A percentile compares a stretch with the other conserved stretches of the same genome.
phyloP scores from a whole-genome alignment of 2,888 invertebrate species.

The Furcula furcula region DNA sequence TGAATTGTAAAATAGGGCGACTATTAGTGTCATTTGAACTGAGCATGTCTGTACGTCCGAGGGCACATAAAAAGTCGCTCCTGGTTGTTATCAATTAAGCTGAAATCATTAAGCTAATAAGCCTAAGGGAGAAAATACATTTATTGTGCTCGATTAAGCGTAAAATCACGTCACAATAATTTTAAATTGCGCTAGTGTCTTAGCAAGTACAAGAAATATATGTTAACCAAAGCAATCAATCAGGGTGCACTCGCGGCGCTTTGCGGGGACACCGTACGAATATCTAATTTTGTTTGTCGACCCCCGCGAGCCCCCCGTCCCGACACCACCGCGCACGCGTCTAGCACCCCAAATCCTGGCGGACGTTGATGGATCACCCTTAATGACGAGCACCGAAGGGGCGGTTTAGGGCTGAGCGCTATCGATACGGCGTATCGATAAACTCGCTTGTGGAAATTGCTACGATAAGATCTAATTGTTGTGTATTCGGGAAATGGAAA shows the following conservation, averaged over 20 bases:
- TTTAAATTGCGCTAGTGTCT: too few relatives aligned
- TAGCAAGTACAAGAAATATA: constrained; percentile 22
- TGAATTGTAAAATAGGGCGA: too few relatives aligned
- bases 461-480: constrained; percentile 50
- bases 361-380: constrained; percentile 82
- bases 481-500: constrained; percentile 26
- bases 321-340: constrained; percentile 62
- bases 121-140: too few relatives aligned
- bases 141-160: too few relatives aligned
- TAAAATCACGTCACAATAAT: too few relatives aligned
- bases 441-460: constrained; percentile 43
- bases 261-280: constrained; percentile 76
- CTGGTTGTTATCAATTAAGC: too few relatives aligned
- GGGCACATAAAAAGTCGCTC: too few relatives aligned
- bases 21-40: too few relatives aligned
- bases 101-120: too few relatives aligned
- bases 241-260: constrained; percentile 67
- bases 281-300: constrained; percentile 78
- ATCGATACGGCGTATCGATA: constrained; percentile 45
- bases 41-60: too few relatives aligned
- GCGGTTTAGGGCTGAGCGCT: constrained; percentile 48
- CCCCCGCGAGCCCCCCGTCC: constrained; percentile 32
- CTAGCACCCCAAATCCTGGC: constrained; percentile 75
- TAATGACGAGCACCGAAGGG: constrained; percentile 79
- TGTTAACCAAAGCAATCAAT: constrained; percentile 64